A percentile compares a stretch with the other conserved stretches of the same genome.
Evolutionary conservation across 2,797 vertebrate genomes (phyloP).

Genomic region (Sebastes minor): DNA sequence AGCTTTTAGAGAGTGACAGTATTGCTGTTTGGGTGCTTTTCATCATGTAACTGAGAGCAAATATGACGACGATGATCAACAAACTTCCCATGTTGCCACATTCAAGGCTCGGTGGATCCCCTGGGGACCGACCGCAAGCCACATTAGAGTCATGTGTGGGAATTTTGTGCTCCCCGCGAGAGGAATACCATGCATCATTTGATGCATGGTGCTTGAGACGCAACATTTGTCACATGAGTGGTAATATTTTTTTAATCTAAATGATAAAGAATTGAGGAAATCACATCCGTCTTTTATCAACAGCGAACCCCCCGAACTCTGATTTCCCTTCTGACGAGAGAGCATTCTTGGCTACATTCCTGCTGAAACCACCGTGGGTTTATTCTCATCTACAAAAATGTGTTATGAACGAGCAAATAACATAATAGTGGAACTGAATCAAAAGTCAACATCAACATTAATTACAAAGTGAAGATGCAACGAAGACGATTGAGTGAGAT

Average conservation of each 20-base stretch:
- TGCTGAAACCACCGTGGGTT: not conserved
- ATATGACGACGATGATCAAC: constrained; percentile 7
- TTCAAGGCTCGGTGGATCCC: not conserved
- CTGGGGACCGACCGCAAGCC: not conserved
- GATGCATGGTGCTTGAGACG: not conserved
- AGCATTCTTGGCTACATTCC: not conserved
- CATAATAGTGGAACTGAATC: not conserved
- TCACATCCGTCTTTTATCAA: constrained; percentile 34
- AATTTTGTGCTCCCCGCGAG: constrained; percentile 8
- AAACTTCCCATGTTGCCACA: constrained; percentile 53
- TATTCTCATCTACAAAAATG: not conserved
- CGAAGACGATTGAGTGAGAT: not conserved
- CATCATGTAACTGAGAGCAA: not conserved
- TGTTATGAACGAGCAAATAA: not conserved
- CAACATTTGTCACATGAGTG: constrained; percentile 18
- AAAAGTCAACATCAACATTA: not conserved
- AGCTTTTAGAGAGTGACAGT: constrained; percentile 26
- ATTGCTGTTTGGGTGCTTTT: not conserved
- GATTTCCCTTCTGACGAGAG: constrained; percentile 2
- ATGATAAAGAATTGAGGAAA: constrained; percentile 19
- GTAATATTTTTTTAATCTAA: not conserved
- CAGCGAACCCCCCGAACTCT: not conserved
- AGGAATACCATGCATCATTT: constrained; percentile 2
- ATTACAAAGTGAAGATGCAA: not conserved
- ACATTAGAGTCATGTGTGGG: constrained; percentile 34